Evolutionary conservation across 1,140 invertebrate species (phyloP).

Genomic region (Drosophila kanapiae): DNA sequence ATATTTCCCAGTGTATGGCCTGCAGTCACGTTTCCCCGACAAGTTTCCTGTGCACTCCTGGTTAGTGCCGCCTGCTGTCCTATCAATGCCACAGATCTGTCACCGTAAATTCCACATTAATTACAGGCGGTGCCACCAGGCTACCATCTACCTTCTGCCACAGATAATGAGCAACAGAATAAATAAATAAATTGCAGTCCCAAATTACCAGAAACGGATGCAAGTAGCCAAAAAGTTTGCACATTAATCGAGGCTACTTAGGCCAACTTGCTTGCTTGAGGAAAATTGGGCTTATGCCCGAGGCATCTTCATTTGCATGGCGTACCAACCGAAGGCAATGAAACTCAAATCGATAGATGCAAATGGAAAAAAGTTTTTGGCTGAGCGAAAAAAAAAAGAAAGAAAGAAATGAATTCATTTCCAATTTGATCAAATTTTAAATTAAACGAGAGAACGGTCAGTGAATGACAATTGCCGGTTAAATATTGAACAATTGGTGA

Average conservation of each 20-base stretch:
- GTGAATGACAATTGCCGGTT: not conserved
- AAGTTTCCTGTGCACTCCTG: constrained; percentile 29
- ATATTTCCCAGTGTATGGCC: not conserved
- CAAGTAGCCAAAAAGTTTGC: constrained; percentile 65
- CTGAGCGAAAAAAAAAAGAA: not conserved
- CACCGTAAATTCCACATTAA: constrained; percentile 64
- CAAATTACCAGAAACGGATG: constrained; percentile 57
- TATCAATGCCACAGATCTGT: constrained; percentile 59
- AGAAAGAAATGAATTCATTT: constrained; percentile 8
- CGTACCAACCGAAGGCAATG: constrained; percentile 8
- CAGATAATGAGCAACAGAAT: constrained; percentile 60
- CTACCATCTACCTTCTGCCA: not conserved
- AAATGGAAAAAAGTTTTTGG: constrained; percentile 43
- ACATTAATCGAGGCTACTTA: constrained; percentile 67
- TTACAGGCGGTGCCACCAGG: constrained; percentile 18
- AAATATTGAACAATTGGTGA: constrained; percentile 14
- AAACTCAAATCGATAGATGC: constrained; percentile 48
- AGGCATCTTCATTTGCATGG: constrained; percentile 39
- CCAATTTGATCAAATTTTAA: constrained; percentile 41
- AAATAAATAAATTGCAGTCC: constrained; percentile 52
- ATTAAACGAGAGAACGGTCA: not conserved
- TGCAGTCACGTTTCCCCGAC: constrained; percentile 21
- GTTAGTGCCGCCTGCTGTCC: constrained; percentile 16
- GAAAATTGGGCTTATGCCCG: constrained; percentile 1
- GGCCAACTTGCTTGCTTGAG: constrained; percentile 27